phyloP scores from a whole-genome alignment of 2,888 invertebrate species.

The Epistrophella euchroma region DNA sequence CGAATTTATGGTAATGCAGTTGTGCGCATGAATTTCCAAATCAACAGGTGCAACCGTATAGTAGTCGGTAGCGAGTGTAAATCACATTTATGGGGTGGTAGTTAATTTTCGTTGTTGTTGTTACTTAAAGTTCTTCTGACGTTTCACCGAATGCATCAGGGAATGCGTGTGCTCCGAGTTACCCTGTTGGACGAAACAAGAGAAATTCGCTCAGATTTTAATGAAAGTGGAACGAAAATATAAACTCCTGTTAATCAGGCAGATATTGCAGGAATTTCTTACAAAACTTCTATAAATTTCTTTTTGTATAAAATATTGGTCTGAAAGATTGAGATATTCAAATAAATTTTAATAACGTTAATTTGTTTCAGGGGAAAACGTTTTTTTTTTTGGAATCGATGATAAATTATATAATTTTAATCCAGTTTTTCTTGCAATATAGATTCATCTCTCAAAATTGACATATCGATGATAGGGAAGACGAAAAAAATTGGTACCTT shows the following conservation, averaged over 20 bases:
- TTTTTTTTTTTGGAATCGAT: neutral
- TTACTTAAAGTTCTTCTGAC: slow-evolving; percentile 1
- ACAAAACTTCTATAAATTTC: neutral
- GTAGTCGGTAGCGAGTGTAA: slow-evolving; percentile 53
- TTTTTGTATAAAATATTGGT: neutral
- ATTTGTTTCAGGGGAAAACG: neutral
- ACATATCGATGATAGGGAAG: too few species aligned
- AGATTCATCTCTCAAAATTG: too few species aligned
- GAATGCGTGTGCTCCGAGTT: too few species aligned
- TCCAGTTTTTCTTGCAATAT: too few species aligned
- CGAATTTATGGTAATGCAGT: slow-evolving; percentile 72
- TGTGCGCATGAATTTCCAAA: slow-evolving; percentile 43
- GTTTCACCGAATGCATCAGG: neutral
- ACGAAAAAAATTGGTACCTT: too few species aligned
- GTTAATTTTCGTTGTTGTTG: slow-evolving; percentile 51
- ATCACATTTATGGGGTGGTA: slow-evolving; percentile 62
- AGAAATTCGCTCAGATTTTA: neutral
- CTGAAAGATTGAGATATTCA: neutral
- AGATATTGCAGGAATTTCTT: neutral
- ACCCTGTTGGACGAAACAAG: neutral
- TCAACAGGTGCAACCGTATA: slow-evolving; percentile 60
- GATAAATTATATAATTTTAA: neutral
- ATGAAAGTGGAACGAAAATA: slow-evolving; percentile 3
- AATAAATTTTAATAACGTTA: neutral
- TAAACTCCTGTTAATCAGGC: neutral